Base-by-base conservation (phyloP, 1,140 invertebrate genomes). In the Eupeodes corollae region DNA sequence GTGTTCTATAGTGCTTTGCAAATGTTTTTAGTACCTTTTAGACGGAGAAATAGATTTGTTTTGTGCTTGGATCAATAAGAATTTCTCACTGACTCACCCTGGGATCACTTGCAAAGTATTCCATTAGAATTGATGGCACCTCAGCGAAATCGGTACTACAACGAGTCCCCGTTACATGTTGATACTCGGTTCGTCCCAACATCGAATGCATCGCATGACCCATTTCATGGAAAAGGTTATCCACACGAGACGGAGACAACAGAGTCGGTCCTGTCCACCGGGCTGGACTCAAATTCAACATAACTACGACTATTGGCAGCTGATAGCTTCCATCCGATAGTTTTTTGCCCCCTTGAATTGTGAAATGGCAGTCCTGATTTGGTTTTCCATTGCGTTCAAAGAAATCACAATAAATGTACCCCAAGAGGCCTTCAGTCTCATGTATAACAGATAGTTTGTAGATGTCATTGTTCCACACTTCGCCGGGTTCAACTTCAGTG, bases 191-290 rank as follows among this genome's bases (percentile, higher is more conserved):
- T 53, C 91, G 77, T 8, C 87, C 96, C 44, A 99, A 68, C 92
- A 99, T 98, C 6, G 95, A 98, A 71, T 99, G 97, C 76, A 99
- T 85, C 6, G 96, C 97, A 74, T 99, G 97, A 0, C 96, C 96
- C 85, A 98, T 89, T 76, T 99, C 96, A 65, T 99, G 97, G 70
- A 99, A 99, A 26, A 99, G 71, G 73, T 98, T 98, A 67, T 99
- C 94, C 11, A 98, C 83, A 50, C 87, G 83, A 13, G 79, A 76
- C 1, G 88, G 86, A 32, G 79, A 82, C 16, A 99, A 72, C 33
- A 97, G 71, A 31, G 86, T 84, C 3, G 91, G 92, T 43, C 73
- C 78, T 1, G 76, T 78, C 75, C 83, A 84, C 49, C 76, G 74
- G 1, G 88, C 83, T 3, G 79, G 71, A 13, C 81, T 79, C 41